phyloP scores from a whole-genome alignment of 2,113 vertebrate genomes.

The Heteronetta atricapilla region DNA sequence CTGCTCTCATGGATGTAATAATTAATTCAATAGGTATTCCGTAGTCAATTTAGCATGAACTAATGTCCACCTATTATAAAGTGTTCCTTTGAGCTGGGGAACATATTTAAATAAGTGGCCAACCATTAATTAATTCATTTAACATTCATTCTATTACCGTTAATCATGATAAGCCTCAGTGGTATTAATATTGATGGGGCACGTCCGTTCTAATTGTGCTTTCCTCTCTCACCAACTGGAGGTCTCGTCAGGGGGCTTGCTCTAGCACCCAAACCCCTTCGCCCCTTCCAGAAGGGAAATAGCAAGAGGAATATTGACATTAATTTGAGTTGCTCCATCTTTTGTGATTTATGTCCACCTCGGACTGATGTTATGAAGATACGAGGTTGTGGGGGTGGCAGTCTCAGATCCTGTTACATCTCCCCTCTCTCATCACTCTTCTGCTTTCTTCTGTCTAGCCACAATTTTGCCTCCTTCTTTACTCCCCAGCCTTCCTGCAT shows the following conservation, averaged over 20 bases:
- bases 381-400: neutral
- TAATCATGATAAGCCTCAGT: conserved; percentile 68
- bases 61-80: conserved; percentile 74
- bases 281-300: neutral
- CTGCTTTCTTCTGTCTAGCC: neutral
- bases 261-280: neutral
- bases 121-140: conserved; percentile 76
- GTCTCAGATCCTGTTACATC: neutral
- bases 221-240: conserved; percentile 4
- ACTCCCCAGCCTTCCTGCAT: neutral
- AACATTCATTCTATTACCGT: conserved; percentile 71
- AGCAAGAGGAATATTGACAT: neutral
- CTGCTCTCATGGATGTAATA: conserved; percentile 64
- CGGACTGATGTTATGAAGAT: neutral
- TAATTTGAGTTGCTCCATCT: neutral
- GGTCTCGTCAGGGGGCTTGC: neutral
- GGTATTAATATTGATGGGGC: conserved; percentile 70
- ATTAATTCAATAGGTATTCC: conserved; percentile 76
- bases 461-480: neutral
- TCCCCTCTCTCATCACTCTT: neutral
- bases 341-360: neutral
- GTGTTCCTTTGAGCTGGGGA: conserved; percentile 64
- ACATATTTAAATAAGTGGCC: conserved; percentile 74
- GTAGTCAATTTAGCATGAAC: conserved; percentile 69
- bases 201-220: conserved; percentile 49